Evolutionary conservation across 2,797 vertebrate genomes (phyloP).

Genomic region (Chaetophractus vellerosus): DNA sequence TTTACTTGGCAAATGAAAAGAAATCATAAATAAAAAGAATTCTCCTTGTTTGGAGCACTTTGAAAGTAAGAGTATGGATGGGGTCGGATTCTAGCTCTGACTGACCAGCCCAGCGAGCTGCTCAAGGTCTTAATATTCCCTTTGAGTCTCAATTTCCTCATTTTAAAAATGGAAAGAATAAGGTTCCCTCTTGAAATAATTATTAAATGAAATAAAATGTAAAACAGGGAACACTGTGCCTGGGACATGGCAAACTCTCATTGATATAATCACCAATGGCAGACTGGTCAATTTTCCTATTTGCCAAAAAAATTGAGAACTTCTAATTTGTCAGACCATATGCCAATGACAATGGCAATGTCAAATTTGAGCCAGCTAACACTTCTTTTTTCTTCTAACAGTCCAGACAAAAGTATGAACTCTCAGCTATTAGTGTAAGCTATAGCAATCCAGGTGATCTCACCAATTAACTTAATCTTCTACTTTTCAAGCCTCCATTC

Average conservation of each 20-base stretch:
- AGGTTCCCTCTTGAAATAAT: not conserved
- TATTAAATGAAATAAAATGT: not conserved
- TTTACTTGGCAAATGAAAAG: not conserved
- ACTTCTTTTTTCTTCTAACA: not conserved
- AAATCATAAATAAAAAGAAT: not conserved
- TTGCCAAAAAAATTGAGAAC: not conserved
- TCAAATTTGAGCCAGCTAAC: not conserved
- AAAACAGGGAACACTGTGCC: not conserved
- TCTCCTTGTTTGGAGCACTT: not conserved
- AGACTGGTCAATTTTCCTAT: not conserved
- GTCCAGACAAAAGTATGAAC: not conserved
- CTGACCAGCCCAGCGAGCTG: not conserved
- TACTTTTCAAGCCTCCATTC: not conserved
- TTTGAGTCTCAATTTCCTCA: not conserved
- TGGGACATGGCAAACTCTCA: not conserved
- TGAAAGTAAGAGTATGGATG: not conserved
- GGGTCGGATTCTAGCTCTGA: not conserved
- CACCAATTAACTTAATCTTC: not conserved
- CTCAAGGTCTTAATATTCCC: not conserved
- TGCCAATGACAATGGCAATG: not conserved
- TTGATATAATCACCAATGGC: not conserved
- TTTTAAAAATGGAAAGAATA: slow-evolving; percentile 24
- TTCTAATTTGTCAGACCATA: not conserved
- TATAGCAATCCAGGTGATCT: not conserved
- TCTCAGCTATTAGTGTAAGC: not conserved